Percentiles rank a stretch among this genome's conserved stretches.
Conservation (phyloP, 1,140 invertebrate genomes). For the Trichomalopsis sarcophagae region DNA sequence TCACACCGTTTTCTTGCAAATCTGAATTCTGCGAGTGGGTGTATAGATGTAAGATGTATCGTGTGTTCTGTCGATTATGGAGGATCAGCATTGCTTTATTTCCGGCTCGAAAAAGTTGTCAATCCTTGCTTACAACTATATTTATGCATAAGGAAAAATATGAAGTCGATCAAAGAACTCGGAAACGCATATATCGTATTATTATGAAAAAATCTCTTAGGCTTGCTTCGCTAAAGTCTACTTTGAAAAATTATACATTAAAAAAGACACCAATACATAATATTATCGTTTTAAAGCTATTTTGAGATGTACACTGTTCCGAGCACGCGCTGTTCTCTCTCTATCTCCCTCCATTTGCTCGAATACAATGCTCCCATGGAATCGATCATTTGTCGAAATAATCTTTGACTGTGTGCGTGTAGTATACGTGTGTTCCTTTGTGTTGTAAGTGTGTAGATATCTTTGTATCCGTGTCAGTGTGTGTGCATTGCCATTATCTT, state of each 20-base stretch:
- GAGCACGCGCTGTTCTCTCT: neutral
- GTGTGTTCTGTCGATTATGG: neutral
- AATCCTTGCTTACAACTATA: neutral
- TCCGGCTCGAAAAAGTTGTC: neutral
- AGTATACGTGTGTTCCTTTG: neutral
- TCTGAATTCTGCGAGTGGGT: neutral
- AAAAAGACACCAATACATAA: conserved; percentile 28
- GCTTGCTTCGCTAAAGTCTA: conserved; percentile 26
- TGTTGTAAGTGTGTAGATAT: neutral
- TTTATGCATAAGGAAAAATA: neutral
- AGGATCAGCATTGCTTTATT: neutral
- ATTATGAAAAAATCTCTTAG: conserved; percentile 35
- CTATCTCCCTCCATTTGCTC: neutral
- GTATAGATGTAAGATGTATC: neutral
- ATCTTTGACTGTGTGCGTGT: neutral
- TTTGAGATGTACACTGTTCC: neutral
- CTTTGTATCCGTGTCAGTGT: neutral
- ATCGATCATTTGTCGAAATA: conserved; percentile 27
- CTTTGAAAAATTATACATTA: conserved; percentile 13
- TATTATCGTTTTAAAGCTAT: conserved; percentile 1
- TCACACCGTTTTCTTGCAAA: neutral
- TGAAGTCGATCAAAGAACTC: neutral
- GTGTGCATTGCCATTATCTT: neutral
- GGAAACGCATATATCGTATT: neutral
- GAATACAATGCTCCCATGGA: conserved; percentile 4